A percentile compares a stretch with the other conserved stretches of the same genome.
These are phyloP conservation scores for Danaus plexippus DNA, from an alignment of 1,140 invertebrate species.

Conservation along the genomic window DNA sequence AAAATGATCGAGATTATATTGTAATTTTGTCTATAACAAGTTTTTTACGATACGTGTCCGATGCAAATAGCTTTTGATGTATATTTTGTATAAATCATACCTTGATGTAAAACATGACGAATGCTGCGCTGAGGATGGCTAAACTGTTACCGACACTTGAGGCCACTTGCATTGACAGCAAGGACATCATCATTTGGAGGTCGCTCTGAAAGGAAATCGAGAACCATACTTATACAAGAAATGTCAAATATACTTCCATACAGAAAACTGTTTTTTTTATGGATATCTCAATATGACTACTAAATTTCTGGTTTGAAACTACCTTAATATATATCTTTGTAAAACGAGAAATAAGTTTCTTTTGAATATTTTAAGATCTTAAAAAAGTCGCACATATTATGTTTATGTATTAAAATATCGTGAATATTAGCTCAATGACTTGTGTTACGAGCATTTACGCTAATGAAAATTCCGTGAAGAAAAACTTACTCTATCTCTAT, in stretches of 20 bases:
- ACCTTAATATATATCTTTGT: too few relatives aligned
- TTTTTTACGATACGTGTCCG: too few relatives aligned
- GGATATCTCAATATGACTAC: neutral
- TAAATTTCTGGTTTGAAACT: too few relatives aligned
- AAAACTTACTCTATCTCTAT: slow-evolving; percentile 42
- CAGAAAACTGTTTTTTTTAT: neutral
- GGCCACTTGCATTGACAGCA: slow-evolving; percentile 50
- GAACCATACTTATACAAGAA: neutral
- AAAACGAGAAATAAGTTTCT: too few relatives aligned
- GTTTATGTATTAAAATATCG: too few relatives aligned
- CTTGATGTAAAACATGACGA: slow-evolving; percentile 75
- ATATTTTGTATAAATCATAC: slow-evolving; percentile 66
- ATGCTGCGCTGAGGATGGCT: slow-evolving; percentile 52
- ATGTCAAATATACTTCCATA: neutral
- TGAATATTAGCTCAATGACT: too few relatives aligned
- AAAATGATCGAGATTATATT: too few relatives aligned
- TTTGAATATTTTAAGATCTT: too few relatives aligned
- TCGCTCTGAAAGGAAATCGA: slow-evolving; percentile 37
- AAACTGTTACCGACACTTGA: slow-evolving; percentile 48
- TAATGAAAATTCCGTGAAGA: too few relatives aligned
- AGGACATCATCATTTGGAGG: slow-evolving; percentile 35
- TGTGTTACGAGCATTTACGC: too few relatives aligned
- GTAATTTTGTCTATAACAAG: too few relatives aligned
- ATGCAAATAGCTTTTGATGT: neutral
- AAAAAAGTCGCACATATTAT: too few relatives aligned